Base-by-base conservation (phyloP, 2,797 vertebrate genomes). In the Percopsis omiscomaycus region DNA sequence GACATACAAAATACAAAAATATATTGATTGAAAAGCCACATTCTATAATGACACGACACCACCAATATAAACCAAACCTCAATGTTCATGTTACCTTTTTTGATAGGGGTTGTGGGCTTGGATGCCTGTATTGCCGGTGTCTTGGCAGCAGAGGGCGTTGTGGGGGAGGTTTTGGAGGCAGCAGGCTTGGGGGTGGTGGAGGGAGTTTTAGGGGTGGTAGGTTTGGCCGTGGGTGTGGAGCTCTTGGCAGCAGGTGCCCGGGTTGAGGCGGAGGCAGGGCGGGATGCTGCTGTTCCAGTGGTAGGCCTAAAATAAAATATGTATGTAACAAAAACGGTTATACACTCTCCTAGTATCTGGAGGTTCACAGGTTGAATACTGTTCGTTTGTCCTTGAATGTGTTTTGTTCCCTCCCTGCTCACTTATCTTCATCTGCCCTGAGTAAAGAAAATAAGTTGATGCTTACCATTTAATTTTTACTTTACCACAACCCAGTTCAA, bases 131-230 rank as follows among this genome's bases (percentile, higher is more conserved):
- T 72, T 77, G 71, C 74, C 52, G 82, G 70, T 59, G 87, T 55
- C 77, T 86, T 91, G 71, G 86, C 86, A 90, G 77, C 85, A 90
- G 90, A 86, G 66, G 87, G 89, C 6, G 89, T 77, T 55, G 87
- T 86, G 69, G 88, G 81, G 64, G 81, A 64, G 52, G 78, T 53
- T 83, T 87, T 85, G 70, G 86, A 59, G 44, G 89, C 73, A 54
- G 87, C 57, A 10, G 86, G 61, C 79, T 83, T 91, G 50, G 85
- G 54, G 1, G 84, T 1, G 16, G 73, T 28, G 37, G 84, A 46
- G 65, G 88, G 51, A 46, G 80, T 77, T 82, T 89, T 91, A 1
- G 85, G 75, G 52, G 91, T 69, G 65, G 88, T 66, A 60, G 91
- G 74, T 82, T 90, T 92, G 60, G 89, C 57, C 65, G 85, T 42